Percentiles rank a stretch among this genome's conserved stretches.
Evolutionary conservation across 1,140 invertebrate genomes (phyloP).

Genomic region (Drosophila repletoides): DNA sequence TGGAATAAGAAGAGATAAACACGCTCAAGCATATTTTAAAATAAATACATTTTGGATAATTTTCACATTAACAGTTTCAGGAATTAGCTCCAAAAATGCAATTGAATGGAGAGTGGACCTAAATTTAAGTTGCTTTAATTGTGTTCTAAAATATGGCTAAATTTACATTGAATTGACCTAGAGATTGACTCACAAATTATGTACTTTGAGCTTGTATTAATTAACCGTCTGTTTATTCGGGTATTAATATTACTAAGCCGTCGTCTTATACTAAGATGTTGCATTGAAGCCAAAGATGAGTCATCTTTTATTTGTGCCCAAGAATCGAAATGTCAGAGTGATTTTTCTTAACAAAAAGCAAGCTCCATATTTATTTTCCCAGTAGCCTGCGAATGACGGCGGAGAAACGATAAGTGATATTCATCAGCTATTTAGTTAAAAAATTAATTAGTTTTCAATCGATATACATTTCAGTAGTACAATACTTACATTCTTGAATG

Average conservation of each 20-base stretch:
- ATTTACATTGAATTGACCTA: not conserved
- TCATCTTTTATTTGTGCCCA: constrained; percentile 11
- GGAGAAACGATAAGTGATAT: constrained; percentile 46
- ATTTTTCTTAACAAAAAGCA: constrained; percentile 25
- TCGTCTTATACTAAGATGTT: not conserved
- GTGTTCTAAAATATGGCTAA: not conserved
- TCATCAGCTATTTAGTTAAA: constrained; percentile 28
- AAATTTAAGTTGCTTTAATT: not conserved
- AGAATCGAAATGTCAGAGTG: constrained; percentile 2
- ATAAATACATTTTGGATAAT: too few species aligned
- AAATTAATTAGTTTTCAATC: not conserved
- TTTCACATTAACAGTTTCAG: too few species aligned
- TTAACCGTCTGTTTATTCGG: not conserved
- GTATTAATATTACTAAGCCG: constrained; percentile 6
- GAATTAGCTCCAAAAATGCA: not conserved
- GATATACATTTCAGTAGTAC: too few species aligned
- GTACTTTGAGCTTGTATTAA: constrained; percentile 1
- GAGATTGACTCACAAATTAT: too few species aligned
- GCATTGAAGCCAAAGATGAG: not conserved
- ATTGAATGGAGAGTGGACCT: not conserved
- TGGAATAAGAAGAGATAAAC: too few species aligned
- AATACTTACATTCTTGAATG: constrained; percentile 44
- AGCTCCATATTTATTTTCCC: constrained; percentile 32
- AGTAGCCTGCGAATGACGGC: constrained; percentile 34
- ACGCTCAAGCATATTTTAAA: too few species aligned